Base-by-base conservation (phyloP, 2,888 invertebrate species). In the Cantharis rufa region DNA sequence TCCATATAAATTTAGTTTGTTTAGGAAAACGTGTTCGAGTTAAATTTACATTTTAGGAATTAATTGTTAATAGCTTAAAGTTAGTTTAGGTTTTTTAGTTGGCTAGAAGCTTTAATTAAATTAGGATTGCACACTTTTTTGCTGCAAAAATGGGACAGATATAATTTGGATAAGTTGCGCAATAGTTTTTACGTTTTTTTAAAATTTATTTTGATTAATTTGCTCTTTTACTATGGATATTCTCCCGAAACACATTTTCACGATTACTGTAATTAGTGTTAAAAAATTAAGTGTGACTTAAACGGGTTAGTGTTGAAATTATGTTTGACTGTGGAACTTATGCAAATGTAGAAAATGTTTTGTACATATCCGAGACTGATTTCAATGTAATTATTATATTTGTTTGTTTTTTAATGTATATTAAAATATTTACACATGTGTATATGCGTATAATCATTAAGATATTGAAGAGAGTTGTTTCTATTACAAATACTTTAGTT, bases 311-410 rank as follows among this genome's bases (percentile, higher is more conserved):
- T 73, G 72, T 69, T 72, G 69, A 76, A 18, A 70, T 66, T 71
- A 77, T 69, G 74, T 66, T 63, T 70, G 76, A 70, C 70, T 69
- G 61, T 77, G 69, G 64, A 32, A 63, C 27, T 70, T 69, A 21
- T 74, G 74, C 69, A 63, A 69, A 73, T 74, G 32, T 61, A 69
- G 72, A 72, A 69, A 62, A 70, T 72, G 70, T 74, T 74, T 74
- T 74, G 77, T 77, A 77, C 74, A 77, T 77, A 77, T 74, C 71
- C 64, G 77, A 77, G 77, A 77, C 77, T 77, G 77, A 77, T 77
- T 77, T 77, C 69, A 69, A 72, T 77, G 77, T 77, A 77, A 77
- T 77, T 77, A 77, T 70, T 77, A 71, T 77, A 77, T 75, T 77
- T 74, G 77, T 15, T 28, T 77, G 77, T 77, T 74, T 77, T 64